Percentiles rank a stretch among this genome's conserved stretches.
Conservation (phyloP, 2,113 vertebrate genomes). For the Brachyistius frenatus region DNA sequence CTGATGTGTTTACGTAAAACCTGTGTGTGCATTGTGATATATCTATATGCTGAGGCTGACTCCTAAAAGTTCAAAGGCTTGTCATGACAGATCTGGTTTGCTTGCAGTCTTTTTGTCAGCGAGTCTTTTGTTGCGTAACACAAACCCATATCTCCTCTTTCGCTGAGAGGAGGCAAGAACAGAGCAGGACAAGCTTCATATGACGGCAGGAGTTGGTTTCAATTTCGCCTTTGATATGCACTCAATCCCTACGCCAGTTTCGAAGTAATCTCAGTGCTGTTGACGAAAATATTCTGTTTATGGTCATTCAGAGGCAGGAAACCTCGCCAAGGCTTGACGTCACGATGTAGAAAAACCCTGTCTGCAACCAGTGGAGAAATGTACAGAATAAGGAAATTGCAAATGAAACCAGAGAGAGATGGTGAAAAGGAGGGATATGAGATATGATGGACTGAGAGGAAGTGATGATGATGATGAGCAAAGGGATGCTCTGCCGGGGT, state of each 20-base stretch:
- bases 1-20: constrained; percentile 34
- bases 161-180: constrained; percentile 35
- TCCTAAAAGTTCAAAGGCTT: constrained; percentile 67
- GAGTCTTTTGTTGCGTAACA: constrained; percentile 53
- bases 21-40: constrained; percentile 38
- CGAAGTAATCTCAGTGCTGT: constrained; percentile 23
- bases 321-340: constrained; percentile 7
- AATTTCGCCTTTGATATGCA: constrained; percentile 37
- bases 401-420: constrained; percentile 1
- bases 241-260: constrained; percentile 14
- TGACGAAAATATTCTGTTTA: constrained; percentile 18
- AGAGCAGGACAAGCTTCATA: constrained; percentile 41
- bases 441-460: constrained; percentile 4
- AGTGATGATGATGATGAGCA: background rate
- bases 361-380: background rate
- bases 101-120: constrained; percentile 53
- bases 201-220: constrained; percentile 46
- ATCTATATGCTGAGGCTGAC: constrained; percentile 48
- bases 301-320: constrained; percentile 23
- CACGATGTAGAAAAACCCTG: constrained; percentile 15
- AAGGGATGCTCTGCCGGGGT: background rate
- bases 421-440: constrained; percentile 1
- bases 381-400: background rate
- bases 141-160: constrained; percentile 30
- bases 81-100: constrained; percentile 54